Evolutionary conservation across 64 coral and sea anemone genomes (phyloP).

Genomic region (Porites lutea): DNA sequence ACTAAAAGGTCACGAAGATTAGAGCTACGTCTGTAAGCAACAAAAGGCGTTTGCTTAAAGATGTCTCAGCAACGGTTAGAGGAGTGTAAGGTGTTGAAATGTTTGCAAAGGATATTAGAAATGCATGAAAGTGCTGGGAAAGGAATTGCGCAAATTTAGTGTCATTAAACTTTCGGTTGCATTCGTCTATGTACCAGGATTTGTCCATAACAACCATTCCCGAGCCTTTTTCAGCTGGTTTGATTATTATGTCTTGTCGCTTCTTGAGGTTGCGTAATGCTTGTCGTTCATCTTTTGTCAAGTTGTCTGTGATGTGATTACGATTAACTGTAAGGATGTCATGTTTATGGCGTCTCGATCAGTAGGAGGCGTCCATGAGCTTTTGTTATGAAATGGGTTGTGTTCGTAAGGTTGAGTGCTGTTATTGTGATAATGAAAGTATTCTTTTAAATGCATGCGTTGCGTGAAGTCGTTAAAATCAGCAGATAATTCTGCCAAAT

Average conservation of each 20-base stretch:
- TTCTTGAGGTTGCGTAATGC: constrained; percentile 6
- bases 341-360: not conserved
- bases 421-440: no score
- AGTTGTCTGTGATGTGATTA: not conserved
- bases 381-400: constrained; percentile 24
- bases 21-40: no score
- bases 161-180: constrained; percentile 55
- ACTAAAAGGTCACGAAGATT: no score
- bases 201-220: constrained; percentile 26
- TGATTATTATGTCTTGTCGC: constrained; percentile 36
- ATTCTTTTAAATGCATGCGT: no score
- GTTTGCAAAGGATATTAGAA: no score
- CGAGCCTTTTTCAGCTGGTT: constrained; percentile 36
- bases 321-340: not conserved
- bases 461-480: no score
- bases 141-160: constrained; percentile 47
- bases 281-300: not conserved
- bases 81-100: no score
- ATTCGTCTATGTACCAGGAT: constrained; percentile 65
- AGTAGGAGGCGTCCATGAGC: constrained; percentile 36
- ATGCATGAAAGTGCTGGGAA: not conserved
- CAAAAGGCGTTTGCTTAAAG: no score
- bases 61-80: no score
- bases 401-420: not conserved
- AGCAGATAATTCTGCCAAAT: no score